Evolutionary conservation across 2,797 vertebrate genomes (phyloP).

Genomic region (Artibeus lituratus): DNA sequence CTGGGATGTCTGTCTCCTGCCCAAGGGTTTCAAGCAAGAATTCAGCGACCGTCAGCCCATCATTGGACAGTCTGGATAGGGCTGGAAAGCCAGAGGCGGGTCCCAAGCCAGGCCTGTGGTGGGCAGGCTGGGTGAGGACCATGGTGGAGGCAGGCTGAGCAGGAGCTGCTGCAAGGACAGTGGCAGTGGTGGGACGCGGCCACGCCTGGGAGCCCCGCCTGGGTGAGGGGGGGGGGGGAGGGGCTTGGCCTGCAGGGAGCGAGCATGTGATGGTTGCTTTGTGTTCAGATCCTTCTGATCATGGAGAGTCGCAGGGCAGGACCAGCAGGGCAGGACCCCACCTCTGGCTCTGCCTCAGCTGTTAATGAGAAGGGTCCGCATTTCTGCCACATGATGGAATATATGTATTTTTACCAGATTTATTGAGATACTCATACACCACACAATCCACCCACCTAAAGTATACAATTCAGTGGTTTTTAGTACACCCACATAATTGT

Average conservation of each 20-base stretch:
- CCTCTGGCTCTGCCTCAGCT: neutral
- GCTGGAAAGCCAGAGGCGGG: neutral
- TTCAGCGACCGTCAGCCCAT: neutral
- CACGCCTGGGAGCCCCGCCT: neutral
- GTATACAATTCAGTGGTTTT: neutral
- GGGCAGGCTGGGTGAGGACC: too few relatives aligned
- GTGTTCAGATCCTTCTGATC: neutral
- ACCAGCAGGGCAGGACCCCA: neutral
- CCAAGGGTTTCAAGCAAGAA: neutral
- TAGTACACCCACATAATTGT: neutral
- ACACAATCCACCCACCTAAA: neutral
- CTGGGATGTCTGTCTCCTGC: neutral
- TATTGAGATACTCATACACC: neutral
- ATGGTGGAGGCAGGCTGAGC: neutral
- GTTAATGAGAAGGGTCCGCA: neutral
- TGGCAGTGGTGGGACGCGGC: rapidly evolving
- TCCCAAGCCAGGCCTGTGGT: neutral
- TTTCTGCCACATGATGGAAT: neutral
- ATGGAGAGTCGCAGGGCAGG: neutral
- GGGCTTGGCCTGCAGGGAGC: neutral
- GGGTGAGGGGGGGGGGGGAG: neutral
- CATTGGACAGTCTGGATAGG: neutral
- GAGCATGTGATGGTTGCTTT: too few relatives aligned
- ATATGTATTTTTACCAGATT: neutral
- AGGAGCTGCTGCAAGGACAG: rapidly evolving